Conservation (phyloP, 2,888 invertebrate genomes). For the Acheta domesticus region DNA sequence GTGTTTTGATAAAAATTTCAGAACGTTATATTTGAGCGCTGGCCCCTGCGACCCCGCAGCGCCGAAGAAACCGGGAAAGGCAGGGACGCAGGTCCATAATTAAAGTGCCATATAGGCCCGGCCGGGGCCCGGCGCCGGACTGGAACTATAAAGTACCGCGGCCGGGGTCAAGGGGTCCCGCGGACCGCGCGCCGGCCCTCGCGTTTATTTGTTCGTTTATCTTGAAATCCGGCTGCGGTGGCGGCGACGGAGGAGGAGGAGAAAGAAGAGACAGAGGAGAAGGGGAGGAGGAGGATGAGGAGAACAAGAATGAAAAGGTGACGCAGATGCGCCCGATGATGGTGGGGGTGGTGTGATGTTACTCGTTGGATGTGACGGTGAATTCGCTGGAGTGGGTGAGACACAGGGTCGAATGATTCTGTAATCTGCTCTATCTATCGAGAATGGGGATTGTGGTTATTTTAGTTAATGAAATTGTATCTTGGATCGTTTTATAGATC, state of each 20-base stretch:
- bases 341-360: too few relatives aligned
- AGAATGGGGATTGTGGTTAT: too few relatives aligned
- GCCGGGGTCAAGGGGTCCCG: background rate
- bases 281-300: background rate
- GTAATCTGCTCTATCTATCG: too few relatives aligned
- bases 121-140: background rate
- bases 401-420: too few relatives aligned
- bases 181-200: constrained; percentile 18
- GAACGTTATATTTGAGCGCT: constrained; percentile 8
- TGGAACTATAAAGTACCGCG: constrained; percentile 18
- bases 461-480: too few relatives aligned
- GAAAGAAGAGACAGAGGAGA: background rate
- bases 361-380: too few relatives aligned
- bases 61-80: constrained; percentile 18
- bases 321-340: background rate
- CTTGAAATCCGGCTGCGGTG: constrained; percentile 18
- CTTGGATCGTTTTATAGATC: too few relatives aligned
- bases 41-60: background rate
- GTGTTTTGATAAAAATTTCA: constrained; percentile 18
- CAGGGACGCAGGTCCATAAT: constrained; percentile 8
- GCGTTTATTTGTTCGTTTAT: background rate
- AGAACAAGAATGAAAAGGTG: background rate
- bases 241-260: background rate
- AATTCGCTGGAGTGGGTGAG: too few relatives aligned
- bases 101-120: constrained; percentile 18